Base-by-base conservation (phyloP, 2,888 invertebrate species). In the Ectemnius lituratus region DNA sequence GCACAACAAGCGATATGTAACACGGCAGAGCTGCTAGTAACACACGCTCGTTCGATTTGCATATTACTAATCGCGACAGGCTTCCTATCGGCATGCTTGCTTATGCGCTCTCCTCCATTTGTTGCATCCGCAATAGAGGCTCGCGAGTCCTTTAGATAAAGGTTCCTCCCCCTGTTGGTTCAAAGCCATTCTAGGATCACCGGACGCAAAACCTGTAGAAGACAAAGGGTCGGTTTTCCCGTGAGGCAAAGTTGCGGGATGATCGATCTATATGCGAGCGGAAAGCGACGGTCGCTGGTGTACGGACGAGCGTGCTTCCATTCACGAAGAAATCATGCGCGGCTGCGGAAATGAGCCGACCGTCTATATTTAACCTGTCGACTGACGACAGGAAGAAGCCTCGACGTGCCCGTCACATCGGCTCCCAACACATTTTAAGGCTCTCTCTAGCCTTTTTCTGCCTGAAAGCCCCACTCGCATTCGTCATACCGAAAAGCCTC, bases 291-390 rank as follows among this genome's bases (percentile, higher is more conserved):
- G 37, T 8, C 37, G 23, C 0, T 37, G 37, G 37, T 37, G 5
- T 18, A 60, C 56, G 64, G 37, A 65, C 70, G 66, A 63, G 70
- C 68, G 62, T 61, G 71, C 82, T 84, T 87, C 88, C 89, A 88
- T 89, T 89, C 88, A 89, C 87, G 87, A 88, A 87, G 87, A 88
- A 88, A 87, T 88, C 88, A 88, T 88, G 87, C 86, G 80, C 84
- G 88, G 86, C 85, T 83, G 85, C 87, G 88, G 88, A 88, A 88
- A 88, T 85, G 86, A 85, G 82, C 76, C 81, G 81, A 78, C 84
- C 84, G 84, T 86, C 87, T 86, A 88, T 87, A 88, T 88, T 88
- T 88, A 88, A 87, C 86, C 84, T 85, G 86, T 82, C 84, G 85
- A 86, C 85, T 85, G 88, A 87, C 87, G 88, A 87, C 87, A 89